Evolutionary conservation across 2,797 vertebrate genomes (phyloP).

Genomic region (Furcifer pardalis): DNA sequence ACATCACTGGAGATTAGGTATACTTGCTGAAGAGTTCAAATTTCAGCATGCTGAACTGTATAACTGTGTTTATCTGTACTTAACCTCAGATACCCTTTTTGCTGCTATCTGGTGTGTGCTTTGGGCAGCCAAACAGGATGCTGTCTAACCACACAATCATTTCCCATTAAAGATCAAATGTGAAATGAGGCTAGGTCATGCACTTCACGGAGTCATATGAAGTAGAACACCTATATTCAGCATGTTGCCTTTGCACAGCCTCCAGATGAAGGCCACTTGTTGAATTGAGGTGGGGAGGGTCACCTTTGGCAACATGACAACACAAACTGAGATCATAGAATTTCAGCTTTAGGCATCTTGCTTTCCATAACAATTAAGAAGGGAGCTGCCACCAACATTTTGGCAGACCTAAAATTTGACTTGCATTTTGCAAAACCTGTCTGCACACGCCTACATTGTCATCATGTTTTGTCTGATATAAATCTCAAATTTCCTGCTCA

Average conservation of each 20-base stretch:
- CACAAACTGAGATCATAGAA: not conserved
- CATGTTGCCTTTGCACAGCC: not conserved
- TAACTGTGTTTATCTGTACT: not conserved
- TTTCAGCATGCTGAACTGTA: not conserved
- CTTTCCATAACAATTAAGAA: not conserved
- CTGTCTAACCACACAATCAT: conserved; percentile 10
- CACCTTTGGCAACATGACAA: not conserved
- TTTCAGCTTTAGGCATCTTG: not conserved
- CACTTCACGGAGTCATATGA: not conserved
- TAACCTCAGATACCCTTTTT: not conserved
- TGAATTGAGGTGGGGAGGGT: not conserved
- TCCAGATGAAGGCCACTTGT: not conserved
- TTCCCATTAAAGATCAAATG: conserved; percentile 22
- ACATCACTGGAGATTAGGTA: conserved; percentile 26
- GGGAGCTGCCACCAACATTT: not conserved
- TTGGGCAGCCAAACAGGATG: not conserved
- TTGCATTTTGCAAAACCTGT: not conserved
- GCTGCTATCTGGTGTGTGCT: not conserved
- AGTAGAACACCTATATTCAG: conserved; percentile 1
- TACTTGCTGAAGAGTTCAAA: conserved; percentile 32
- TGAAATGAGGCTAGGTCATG: not conserved
- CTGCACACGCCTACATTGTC: not conserved
- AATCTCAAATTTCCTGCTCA: not conserved
- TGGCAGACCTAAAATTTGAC: not conserved
- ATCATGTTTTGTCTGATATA: not conserved